Base-by-base conservation (phyloP, 2,113 vertebrate genomes). In the Mus pahari region DNA sequence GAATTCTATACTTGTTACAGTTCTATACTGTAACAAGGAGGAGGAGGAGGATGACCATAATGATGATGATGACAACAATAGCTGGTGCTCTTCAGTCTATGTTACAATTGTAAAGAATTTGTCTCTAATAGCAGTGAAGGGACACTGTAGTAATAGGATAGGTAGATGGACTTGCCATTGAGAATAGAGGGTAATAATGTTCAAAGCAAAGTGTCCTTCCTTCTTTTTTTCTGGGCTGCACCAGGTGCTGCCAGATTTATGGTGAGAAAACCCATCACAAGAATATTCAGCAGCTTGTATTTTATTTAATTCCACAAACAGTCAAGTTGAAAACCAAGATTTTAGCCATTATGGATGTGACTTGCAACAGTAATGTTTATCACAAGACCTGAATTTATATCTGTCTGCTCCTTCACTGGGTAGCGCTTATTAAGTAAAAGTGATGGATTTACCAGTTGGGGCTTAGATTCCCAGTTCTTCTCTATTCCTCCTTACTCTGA, bases 401-500 rank as follows among this genome's bases (percentile, higher is more conserved):
- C 22, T 48, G 26, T 0, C 7, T 66, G 36, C 55, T 93, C 79
- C 60, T 95, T 96, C 10, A 86, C 64, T 87, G 5, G 1, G 58
- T 60, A 36, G 26, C 28, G 87, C 42, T 86, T 33, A 5, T 75
- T 92, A 96, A 89, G 53, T 70, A 90, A 24, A 84, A 90, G 19
- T 78, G 12, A 94, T 64, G 13, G 28, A 84, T 93, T 91, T 73
- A 62, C n/a, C 58, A 90, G 70, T 50, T 73, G 90, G 17, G 22
- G 60, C 20, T 75, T 82, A 9, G 13, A 92, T 89, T 88, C 2
- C 24, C 53, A 77, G 82, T 73, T 71, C 74, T 24, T 93, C 11
- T 58, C 66, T 90, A 93, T 93, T 31, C 31, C 84, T 7, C 71
- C 86, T 89, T n/a, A 64, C 12, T 94, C 95, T 22, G 82, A 17